phyloP scores from a whole-genome alignment of 1,140 invertebrate genomes.

The Leptoteleia sp. region DNA sequence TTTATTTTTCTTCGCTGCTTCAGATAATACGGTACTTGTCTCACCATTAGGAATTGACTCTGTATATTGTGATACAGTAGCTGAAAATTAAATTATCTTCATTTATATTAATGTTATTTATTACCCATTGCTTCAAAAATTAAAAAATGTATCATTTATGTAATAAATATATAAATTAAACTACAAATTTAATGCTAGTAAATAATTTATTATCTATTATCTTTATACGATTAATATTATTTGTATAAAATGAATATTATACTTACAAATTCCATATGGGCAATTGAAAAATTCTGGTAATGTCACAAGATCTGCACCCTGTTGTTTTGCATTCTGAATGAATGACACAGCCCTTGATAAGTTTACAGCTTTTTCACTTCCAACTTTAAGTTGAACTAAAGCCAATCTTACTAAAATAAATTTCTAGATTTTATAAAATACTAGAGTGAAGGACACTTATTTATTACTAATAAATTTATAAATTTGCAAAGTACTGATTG shows the following conservation, averaged over 20 bases:
- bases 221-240: too few species aligned
- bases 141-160: too few species aligned
- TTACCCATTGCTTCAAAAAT: too few species aligned
- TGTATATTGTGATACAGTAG: conserved; percentile 92
- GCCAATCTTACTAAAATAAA: conserved; percentile 84
- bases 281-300: conserved; percentile 97
- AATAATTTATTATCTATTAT: too few species aligned
- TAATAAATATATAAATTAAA: too few species aligned
- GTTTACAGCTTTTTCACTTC: conserved; percentile 88
- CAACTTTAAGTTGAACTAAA: conserved; percentile 90
- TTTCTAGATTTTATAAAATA: too few species aligned
- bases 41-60: conserved; percentile 90
- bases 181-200: too few species aligned
- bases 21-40: conserved; percentile 86
- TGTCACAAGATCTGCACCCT: conserved; percentile 89
- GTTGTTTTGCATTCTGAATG: conserved; percentile 87
- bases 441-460: too few species aligned
- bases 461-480: too few species aligned
- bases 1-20: conserved; percentile 88
- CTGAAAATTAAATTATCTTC: conserved; percentile 71
- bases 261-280: conserved; percentile 91
- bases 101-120: too few species aligned
- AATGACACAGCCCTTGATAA: conserved; percentile 86
- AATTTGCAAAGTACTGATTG: too few species aligned
- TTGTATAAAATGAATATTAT: not conserved